A percentile compares a stretch with the other conserved stretches of the same genome.
phyloP scores from a whole-genome alignment of 2,797 vertebrate species.

The Chelon auratus region DNA sequence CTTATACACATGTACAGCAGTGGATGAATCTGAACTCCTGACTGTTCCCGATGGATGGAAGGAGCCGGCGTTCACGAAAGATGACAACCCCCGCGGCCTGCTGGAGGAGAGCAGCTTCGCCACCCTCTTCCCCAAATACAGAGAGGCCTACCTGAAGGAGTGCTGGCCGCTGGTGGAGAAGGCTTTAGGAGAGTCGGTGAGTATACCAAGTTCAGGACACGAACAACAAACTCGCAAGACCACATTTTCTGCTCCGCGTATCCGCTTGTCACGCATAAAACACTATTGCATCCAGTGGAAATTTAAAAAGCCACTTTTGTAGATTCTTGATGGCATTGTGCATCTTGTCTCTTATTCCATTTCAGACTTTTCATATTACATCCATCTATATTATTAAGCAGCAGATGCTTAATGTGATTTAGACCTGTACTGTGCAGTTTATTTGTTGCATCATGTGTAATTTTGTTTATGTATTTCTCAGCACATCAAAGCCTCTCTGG shows the following conservation, averaged over 20 bases:
- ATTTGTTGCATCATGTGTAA: background rate
- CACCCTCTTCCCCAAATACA: slow-evolving; percentile 94
- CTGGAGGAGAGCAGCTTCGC: slow-evolving; percentile 98
- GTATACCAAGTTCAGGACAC: slow-evolving; percentile 32
- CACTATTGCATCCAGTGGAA: background rate
- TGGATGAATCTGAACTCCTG: slow-evolving; percentile 90
- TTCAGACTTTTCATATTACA: background rate
- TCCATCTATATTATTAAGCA: background rate
- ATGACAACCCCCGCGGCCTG: slow-evolving; percentile 93
- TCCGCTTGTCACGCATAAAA: background rate
- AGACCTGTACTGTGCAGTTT: no score
- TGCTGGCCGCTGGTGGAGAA: slow-evolving; percentile 97
- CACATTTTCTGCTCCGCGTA: no score
- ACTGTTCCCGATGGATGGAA: slow-evolving; percentile 97
- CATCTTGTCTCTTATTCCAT: no score
- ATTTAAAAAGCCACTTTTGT: no score
- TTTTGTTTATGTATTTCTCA: slow-evolving; percentile 56
- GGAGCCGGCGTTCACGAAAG: slow-evolving; percentile 89
- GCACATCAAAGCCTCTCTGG: slow-evolving; percentile 89
- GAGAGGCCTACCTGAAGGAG: slow-evolving; percentile 94
- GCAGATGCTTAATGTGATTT: no score
- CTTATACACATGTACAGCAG: slow-evolving; percentile 27
- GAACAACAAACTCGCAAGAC: no score
- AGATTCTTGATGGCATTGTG: no score
- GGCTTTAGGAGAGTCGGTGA: slow-evolving; percentile 88